Conservation (phyloP, 2,888 invertebrate species). For the Homarus gammarus region DNA sequence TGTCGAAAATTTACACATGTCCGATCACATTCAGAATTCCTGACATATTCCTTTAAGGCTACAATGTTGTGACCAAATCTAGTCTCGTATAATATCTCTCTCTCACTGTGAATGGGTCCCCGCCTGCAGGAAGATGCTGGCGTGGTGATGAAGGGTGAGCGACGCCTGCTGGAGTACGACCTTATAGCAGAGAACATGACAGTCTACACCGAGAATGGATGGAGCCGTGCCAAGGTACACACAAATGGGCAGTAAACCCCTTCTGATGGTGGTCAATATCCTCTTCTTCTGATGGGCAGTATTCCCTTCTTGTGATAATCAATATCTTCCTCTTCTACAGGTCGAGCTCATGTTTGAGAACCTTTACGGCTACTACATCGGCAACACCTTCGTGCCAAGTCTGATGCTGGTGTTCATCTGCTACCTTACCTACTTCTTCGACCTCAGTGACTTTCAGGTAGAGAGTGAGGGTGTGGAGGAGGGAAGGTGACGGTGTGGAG, state of each 20-base stretch:
- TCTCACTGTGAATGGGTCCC: not conserved
- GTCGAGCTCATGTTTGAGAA: not conserved
- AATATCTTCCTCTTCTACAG: not conserved
- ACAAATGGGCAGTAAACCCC: too few relatives aligned
- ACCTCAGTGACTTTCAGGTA: constrained; percentile 12
- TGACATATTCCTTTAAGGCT: too few relatives aligned
- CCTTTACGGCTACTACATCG: not conserved
- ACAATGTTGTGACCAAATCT: too few relatives aligned
- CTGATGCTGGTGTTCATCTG: not conserved
- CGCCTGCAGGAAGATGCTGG: not conserved
- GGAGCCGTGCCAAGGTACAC: not conserved
- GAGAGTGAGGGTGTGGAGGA: too few relatives aligned
- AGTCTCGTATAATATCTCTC: not conserved
- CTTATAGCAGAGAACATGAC: not conserved
- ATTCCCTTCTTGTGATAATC: not conserved
- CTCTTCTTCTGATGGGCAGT: not conserved
- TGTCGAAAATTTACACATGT: too few relatives aligned
- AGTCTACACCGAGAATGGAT: not conserved
- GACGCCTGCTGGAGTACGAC: not conserved
- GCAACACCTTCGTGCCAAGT: constrained; percentile 7
- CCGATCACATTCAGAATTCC: too few relatives aligned
- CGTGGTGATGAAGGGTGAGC: not conserved
- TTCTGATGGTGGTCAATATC: too few relatives aligned
- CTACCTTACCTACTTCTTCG: constrained; percentile 4
- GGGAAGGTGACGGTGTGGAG: not conserved